Conservation (phyloP, 2,888 invertebrate genomes). For the Polyommatus icarus region DNA sequence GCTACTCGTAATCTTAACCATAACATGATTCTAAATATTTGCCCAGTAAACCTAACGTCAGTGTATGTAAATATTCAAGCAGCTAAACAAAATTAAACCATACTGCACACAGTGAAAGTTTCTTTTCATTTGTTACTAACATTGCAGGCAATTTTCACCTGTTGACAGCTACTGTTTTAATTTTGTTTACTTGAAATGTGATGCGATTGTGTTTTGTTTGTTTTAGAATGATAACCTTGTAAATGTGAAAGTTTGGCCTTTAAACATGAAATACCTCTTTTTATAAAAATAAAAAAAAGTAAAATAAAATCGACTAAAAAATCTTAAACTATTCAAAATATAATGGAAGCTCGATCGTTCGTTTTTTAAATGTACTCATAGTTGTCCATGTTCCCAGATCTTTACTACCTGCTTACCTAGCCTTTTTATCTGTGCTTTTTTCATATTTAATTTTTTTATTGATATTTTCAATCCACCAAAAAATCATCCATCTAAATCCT, state of each 20-base stretch:
- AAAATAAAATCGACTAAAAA: too few species aligned
- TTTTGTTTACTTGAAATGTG: neutral
- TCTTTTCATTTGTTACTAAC: constrained; percentile 34
- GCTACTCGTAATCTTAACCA: constrained; percentile 4
- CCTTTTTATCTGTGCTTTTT: neutral
- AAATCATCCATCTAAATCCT: neutral
- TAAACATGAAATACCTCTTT: too few species aligned
- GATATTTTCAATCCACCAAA: neutral
- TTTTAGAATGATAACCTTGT: constrained; percentile 50
- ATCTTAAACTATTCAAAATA: too few species aligned
- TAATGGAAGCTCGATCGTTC: too few species aligned
- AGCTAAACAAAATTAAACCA: constrained; percentile 31
- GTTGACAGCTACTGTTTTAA: constrained; percentile 66
- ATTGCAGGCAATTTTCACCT: constrained; percentile 42
- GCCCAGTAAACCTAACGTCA: constrained; percentile 1
- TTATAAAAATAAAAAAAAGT: too few species aligned
- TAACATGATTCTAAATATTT: constrained; percentile 25
- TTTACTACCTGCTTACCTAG: neutral
- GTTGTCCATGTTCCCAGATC: neutral
- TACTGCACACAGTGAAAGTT: constrained; percentile 38
- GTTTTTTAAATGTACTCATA: neutral
- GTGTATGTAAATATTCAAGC: neutral
- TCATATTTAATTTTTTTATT: neutral
- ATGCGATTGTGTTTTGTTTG: constrained; percentile 49
- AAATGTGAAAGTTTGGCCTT: constrained; percentile 50